phyloP scores from a whole-genome alignment of 37 sponge, comb jelly and placozoan genomes.

The Dysidea cf. avara region DNA sequence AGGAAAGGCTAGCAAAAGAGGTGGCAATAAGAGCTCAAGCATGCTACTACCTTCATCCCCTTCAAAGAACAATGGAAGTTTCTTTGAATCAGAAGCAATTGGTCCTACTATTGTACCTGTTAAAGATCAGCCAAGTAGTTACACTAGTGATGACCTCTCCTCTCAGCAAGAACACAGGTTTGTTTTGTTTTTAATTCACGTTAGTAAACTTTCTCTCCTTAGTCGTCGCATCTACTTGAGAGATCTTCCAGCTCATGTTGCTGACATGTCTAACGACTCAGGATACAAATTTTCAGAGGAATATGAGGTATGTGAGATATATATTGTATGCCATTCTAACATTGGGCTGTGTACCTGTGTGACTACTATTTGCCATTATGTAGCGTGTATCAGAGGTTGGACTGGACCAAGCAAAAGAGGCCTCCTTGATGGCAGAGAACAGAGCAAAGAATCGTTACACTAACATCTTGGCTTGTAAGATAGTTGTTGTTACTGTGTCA shows the following conservation, averaged over 20 bases:
- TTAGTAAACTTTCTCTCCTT: not conserved
- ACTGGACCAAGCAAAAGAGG: conserved; percentile 77
- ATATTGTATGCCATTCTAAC: not conserved
- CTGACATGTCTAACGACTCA: conserved; percentile 62
- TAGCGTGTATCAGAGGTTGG: conserved; percentile 78
- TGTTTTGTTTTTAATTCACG: too few relatives aligned
- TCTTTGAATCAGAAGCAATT: not conserved
- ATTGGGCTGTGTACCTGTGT: too few relatives aligned
- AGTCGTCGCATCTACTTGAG: conserved; percentile 42
- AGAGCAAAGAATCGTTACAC: conserved; percentile 91
- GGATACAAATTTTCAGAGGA: conserved; percentile 84
- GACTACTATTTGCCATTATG: not conserved
- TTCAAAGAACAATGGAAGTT: not conserved
- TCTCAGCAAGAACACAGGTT: too few relatives aligned
- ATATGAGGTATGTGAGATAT: conserved; percentile 61
- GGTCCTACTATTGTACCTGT: not conserved
- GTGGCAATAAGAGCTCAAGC: not conserved
- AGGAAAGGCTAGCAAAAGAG: not conserved
- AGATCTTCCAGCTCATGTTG: conserved; percentile 39
- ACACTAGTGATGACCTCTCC: too few relatives aligned
- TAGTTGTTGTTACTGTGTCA: not conserved
- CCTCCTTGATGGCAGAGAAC: conserved; percentile 78
- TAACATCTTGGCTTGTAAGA: conserved; percentile 79
- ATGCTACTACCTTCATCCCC: not conserved
- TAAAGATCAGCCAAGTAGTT: too few relatives aligned